Evolutionary conservation across 2,797 vertebrate species (phyloP), one percentile per base, ranked within the genome.

Genomic region (Triplophysa yarkandensis): DNA sequence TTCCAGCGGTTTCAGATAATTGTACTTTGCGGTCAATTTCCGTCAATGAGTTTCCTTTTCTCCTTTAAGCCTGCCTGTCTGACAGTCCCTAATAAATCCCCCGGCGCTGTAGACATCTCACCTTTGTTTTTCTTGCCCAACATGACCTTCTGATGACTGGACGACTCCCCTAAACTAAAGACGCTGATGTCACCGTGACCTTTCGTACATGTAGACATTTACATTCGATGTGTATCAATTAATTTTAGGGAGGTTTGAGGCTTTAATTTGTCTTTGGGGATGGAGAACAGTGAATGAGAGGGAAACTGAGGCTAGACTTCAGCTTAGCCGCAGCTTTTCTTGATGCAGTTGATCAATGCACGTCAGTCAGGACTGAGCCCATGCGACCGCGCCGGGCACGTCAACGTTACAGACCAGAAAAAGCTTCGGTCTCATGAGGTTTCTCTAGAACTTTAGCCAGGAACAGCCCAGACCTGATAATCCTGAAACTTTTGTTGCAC

Each of bases 11-110:
- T 65, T 73, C 41, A 50, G 61, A 79, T 76, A 67, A 46, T 65
- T 70, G 70, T 62, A 69, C 69, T 76, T 76, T 82, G 78, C 61
- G 72, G 72, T 76, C 78, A 67, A 70, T 23, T 50, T 71, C 63
- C 57, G 65, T 77, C 74, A 68, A 66, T 43, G 23, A 21, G 32
- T 68, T 61, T 66, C 43, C 58, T 74, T 54, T 32, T 19, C 43
- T 25, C 48, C 28, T 70, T 39, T 54, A 43, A 55, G n/a, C 27
- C 48, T 30, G 76, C 36, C 6, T 19, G 41, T 57, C 34, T 23
- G 36, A 77, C 8, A 55, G 46, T 30, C 30, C 11, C 36, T 82
- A 82, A 82, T 82, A 76, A 80, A 77, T 78, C 76, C 78, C 72
- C 27, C 8, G 46, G 74, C 43, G 54, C 76, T 39, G 44, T 55